These are phyloP conservation scores for Apotomis betuletana DNA, from an alignment of 2,888 invertebrate species.

Conservation along the genomic window DNA sequence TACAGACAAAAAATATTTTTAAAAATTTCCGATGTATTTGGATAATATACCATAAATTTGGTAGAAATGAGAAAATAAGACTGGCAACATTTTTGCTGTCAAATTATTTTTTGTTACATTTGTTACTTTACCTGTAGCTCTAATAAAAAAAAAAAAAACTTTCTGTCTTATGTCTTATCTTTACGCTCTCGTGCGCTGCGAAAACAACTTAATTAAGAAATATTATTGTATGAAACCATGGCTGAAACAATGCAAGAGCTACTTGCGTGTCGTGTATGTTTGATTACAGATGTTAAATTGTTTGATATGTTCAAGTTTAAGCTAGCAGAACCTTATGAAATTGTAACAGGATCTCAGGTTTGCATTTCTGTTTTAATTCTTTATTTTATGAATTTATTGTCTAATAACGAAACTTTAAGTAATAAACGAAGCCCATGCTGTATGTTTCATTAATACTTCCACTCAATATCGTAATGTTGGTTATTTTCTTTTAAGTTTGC, in stretches of 20 bases:
- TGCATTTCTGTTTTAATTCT: conserved; percentile 43
- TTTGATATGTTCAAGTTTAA: conserved; percentile 59
- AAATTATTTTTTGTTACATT: too few species aligned
- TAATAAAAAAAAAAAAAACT: too few species aligned
- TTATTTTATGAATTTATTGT: not conserved
- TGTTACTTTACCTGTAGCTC: too few species aligned
- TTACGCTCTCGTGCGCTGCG: too few species aligned
- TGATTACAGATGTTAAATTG: conserved; percentile 64
- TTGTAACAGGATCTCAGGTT: conserved; percentile 61
- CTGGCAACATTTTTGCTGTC: too few species aligned
- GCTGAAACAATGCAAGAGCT: conserved; percentile 54
- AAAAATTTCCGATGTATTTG: too few species aligned
- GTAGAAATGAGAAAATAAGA: too few species aligned
- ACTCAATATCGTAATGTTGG: too few species aligned
- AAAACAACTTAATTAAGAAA: not conserved
- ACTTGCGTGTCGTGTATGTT: conserved; percentile 63
- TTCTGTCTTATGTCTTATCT: too few species aligned
- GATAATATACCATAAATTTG: too few species aligned
- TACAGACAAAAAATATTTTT: too few species aligned
- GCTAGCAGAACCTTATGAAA: conserved; percentile 58
- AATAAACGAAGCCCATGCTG: not conserved
- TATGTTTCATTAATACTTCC: not conserved
- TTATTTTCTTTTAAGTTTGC: too few species aligned
- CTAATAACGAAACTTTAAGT: not conserved
- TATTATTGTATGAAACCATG: conserved; percentile 41